Percentiles rank a stretch among this genome's conserved stretches.
Evolutionary conservation across 2,888 invertebrate genomes (phyloP).

Genomic region (Microctonus brassicae): DNA sequence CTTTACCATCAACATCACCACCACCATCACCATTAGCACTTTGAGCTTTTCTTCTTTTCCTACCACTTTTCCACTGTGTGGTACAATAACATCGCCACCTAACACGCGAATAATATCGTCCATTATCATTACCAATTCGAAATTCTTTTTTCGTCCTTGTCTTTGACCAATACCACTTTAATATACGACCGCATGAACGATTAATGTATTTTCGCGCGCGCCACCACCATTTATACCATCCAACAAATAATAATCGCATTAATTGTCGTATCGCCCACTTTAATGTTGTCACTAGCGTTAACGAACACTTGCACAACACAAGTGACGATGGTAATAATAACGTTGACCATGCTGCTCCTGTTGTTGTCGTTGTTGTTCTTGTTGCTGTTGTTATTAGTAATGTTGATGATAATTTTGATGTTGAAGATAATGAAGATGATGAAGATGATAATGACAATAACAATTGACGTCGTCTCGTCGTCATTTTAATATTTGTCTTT

Average conservation of each 20-base stretch:
- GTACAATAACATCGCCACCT: constrained; percentile 7
- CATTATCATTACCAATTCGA: not conserved
- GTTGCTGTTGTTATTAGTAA: not conserved
- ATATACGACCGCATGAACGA: not conserved
- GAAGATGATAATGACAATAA: constrained; percentile 13
- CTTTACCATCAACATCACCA: constrained; percentile 6
- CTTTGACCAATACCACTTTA: constrained; percentile 17
- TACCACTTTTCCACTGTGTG: constrained; percentile 4
- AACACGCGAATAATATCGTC: constrained; percentile 19
- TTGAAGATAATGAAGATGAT: constrained; percentile 17
- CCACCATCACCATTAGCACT: constrained; percentile 13
- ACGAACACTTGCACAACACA: not conserved
- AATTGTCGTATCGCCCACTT: constrained; percentile 6
- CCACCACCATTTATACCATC: constrained; percentile 41
- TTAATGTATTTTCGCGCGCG: constrained; percentile 20
- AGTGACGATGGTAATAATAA: not conserved
- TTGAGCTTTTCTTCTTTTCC: not conserved
- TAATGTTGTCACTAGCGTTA: not conserved
- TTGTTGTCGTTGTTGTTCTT: not conserved
- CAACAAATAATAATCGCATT: constrained; percentile 7
- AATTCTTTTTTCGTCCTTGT: constrained; percentile 3
- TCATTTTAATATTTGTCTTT: constrained; percentile 12
- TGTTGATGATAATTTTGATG: not conserved
- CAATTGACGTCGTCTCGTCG: not conserved
- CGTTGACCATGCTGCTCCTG: not conserved